These are phyloP conservation scores for Sapajus apella DNA, from an alignment of 2,113 vertebrate species.

Conservation along the genomic window DNA sequence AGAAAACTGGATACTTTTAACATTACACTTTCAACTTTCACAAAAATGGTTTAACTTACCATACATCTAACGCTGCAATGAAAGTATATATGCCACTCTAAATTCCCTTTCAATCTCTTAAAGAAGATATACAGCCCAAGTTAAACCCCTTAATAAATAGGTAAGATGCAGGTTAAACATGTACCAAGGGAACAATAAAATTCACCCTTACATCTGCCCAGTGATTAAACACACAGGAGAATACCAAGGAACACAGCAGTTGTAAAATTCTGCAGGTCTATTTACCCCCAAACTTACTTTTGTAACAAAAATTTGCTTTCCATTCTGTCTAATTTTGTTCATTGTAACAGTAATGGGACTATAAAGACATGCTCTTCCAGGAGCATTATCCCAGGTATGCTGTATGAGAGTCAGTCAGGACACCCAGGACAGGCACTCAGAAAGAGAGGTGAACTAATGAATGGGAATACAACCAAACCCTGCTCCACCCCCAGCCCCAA, in stretches of 20 bases:
- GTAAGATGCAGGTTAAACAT: slow-evolving; percentile 48
- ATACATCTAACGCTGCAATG: slow-evolving; percentile 16
- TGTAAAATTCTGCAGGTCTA: neutral
- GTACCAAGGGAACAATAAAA: slow-evolving; percentile 52
- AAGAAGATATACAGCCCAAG: slow-evolving; percentile 11
- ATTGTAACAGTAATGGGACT: neutral
- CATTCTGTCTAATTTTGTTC: neutral
- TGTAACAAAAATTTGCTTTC: slow-evolving; percentile 6
- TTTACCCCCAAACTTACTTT: neutral
- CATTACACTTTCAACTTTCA: slow-evolving; percentile 68
- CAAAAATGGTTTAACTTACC: slow-evolving; percentile 69
- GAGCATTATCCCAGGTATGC: neutral
- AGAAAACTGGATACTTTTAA: slow-evolving; percentile 72
- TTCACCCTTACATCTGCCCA: slow-evolving; percentile 49
- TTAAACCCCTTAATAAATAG: slow-evolving; percentile 36
- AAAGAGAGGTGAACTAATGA: neutral
- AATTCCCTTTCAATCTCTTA: slow-evolving; percentile 72
- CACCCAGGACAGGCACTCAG: neutral
- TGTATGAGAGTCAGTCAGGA: neutral
- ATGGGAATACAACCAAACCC: neutral
- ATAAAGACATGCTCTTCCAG: slow-evolving; percentile 18
- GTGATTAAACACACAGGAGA: slow-evolving; percentile 46
- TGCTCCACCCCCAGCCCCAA: neutral
- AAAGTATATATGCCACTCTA: slow-evolving; percentile 59
- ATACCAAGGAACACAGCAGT: neutral